phyloP scores from a whole-genome alignment of 30 jellyfish, hydroid and myxozoan species.

The Aurelia sp. region DNA sequence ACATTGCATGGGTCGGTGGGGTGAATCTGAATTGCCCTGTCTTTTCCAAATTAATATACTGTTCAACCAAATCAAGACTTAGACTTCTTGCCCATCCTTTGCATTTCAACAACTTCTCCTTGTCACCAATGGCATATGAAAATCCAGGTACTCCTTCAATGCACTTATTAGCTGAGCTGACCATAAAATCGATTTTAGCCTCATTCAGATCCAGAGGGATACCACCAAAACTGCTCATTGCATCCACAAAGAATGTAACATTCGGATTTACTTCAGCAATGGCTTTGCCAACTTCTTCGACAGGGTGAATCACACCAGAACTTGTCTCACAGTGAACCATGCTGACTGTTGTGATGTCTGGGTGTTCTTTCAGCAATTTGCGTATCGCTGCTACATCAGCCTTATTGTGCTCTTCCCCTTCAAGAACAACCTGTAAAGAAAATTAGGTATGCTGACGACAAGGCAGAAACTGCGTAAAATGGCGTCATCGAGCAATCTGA shows the following conservation, averaged over 20 bases:
- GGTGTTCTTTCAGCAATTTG: constrained; percentile 48
- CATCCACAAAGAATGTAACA: constrained; percentile 94
- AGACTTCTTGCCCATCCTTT: constrained; percentile 85
- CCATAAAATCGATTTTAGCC: constrained; percentile 85
- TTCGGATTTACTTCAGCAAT: constrained; percentile 75
- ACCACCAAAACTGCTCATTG: constrained; percentile 99
- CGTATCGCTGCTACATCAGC: constrained; percentile 76
- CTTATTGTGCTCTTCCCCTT: constrained; percentile 75
- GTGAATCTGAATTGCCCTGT: constrained; percentile 94
- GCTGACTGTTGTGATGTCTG: constrained; percentile 87
- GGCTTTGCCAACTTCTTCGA: constrained; percentile 88
- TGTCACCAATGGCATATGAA: constrained; percentile 76
- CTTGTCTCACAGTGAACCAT: constrained; percentile 99
- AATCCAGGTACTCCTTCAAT: constrained; percentile 98
- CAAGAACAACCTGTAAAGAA: constrained; percentile 71
- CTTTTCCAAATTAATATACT: constrained; percentile 77
- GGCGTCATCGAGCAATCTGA: too few relatives aligned
- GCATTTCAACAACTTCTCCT: constrained; percentile 75
- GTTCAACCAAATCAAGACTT: constrained; percentile 93
- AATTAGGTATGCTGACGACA: too few relatives aligned
- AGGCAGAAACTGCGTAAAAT: too few relatives aligned
- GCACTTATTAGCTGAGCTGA: constrained; percentile 96
- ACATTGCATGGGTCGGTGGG: constrained; percentile 92
- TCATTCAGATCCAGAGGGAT: constrained; percentile 73
- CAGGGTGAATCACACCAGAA: constrained; percentile 97